Percentiles rank a stretch among this genome's conserved stretches.
Evolutionary conservation across 2,113 vertebrate genomes (phyloP).

Genomic region (Melanotaenia duboulayi): DNA sequence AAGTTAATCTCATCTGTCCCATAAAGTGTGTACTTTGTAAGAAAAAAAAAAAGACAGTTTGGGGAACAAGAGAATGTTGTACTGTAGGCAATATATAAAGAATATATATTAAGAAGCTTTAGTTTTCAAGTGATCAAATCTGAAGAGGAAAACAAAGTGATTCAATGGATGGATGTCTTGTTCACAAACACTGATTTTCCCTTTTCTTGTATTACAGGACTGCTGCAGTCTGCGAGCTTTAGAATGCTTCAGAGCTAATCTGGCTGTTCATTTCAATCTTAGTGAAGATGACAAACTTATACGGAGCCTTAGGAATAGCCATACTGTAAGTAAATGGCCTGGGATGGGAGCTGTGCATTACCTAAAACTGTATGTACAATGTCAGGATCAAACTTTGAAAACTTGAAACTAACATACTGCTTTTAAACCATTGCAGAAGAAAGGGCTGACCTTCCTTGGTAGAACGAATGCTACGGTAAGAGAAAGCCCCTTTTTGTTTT

Average conservation of each 20-base stretch:
- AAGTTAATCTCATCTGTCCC: too few relatives aligned
- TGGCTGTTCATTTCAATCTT: fast-evolving
- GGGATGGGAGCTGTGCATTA: not conserved
- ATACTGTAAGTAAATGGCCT: slow-evolving; percentile 63
- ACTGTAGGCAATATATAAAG: too few relatives aligned
- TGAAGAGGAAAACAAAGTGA: too few relatives aligned
- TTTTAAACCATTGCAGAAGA: slow-evolving; percentile 49
- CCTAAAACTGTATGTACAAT: not conserved
- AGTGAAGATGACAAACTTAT: not conserved
- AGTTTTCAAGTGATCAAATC: too few relatives aligned
- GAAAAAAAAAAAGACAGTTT: not conserved
- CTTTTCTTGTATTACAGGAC: slow-evolving; percentile 46
- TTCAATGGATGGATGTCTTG: too few relatives aligned
- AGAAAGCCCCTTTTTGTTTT: too few relatives aligned
- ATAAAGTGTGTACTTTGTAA: too few relatives aligned
- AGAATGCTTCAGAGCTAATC: slow-evolving; percentile 51
- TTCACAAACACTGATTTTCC: not conserved
- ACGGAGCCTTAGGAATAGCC: not conserved
- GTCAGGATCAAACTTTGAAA: fast-evolving
- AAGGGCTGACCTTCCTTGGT: slow-evolving; percentile 19
- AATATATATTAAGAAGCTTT: too few relatives aligned
- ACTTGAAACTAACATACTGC: not conserved
- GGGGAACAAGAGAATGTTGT: too few relatives aligned
- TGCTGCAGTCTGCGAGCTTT: slow-evolving; percentile 69
- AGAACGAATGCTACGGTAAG: slow-evolving; percentile 38